These are phyloP conservation scores for Sceloporus undulatus DNA, from an alignment of 2,113 vertebrate species.

Conservation along the genomic window DNA sequence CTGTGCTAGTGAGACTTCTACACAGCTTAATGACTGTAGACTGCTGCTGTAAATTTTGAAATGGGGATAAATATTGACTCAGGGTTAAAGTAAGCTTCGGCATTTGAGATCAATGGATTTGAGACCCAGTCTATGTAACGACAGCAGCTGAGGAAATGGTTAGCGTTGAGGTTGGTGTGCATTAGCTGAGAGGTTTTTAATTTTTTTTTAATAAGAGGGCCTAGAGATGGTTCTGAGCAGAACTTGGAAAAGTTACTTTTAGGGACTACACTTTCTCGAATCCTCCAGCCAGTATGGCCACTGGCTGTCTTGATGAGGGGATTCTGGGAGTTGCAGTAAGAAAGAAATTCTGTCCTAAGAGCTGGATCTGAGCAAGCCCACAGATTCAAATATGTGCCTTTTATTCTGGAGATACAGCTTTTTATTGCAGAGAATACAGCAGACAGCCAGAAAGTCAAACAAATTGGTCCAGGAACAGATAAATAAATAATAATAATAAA, in stretches of 20 bases:
- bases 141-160: conserved; percentile 16
- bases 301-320: not conserved
- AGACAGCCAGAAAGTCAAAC: too few species aligned
- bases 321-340: not conserved
- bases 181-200: not conserved
- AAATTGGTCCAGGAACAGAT: too few species aligned
- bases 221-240: not conserved
- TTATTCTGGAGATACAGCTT: not conserved
- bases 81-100: conserved; percentile 43
- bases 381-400: not conserved
- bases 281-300: not conserved
- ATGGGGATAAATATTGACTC: conserved; percentile 35
- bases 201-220: not conserved
- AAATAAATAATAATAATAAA: too few species aligned
- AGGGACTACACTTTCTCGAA: too few species aligned
- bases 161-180: conserved; percentile 13
- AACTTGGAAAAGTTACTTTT: not conserved
- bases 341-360: not conserved
- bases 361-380: not conserved
- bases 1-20: conserved; percentile 44
- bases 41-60: conserved; percentile 56
- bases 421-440: not conserved
- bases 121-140: conserved; percentile 28
- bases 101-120: conserved; percentile 35
- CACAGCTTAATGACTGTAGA: conserved; percentile 50